Evolutionary conservation across 2,888 invertebrate species (phyloP).

Genomic region (Hyposoter didymator): DNA sequence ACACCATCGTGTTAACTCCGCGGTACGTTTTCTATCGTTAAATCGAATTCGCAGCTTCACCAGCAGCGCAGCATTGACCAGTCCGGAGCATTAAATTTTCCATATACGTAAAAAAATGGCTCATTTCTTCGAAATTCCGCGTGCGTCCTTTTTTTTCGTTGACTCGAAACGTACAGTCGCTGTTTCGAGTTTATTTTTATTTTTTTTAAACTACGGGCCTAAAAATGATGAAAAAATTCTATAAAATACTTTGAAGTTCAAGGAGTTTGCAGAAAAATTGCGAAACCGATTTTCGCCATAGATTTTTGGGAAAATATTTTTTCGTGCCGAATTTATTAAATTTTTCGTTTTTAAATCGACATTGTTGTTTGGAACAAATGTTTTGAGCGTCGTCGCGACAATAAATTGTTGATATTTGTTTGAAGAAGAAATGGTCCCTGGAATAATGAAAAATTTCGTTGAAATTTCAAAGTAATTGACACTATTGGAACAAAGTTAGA

Average conservation of each 20-base stretch:
- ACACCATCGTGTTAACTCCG: background rate
- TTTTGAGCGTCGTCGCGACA: background rate
- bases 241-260: background rate
- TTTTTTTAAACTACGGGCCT: too few relatives aligned
- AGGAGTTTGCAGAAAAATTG: background rate
- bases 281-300: background rate
- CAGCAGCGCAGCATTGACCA: background rate
- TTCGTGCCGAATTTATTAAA: background rate
- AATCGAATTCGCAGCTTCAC: constrained; percentile 26
- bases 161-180: too few relatives aligned
- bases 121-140: background rate
- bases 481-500: background rate
- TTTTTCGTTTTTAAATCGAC: too few relatives aligned
- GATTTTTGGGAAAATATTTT: background rate
- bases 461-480: background rate
- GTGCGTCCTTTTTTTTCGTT: too few relatives aligned
- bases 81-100: background rate
- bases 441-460: too few relatives aligned
- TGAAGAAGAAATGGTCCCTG: too few relatives aligned
- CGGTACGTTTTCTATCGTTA: constrained; percentile 15
- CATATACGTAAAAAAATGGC: background rate
- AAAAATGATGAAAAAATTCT: background rate
- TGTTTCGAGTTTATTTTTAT: background rate
- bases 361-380: too few relatives aligned
- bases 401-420: background rate